Conservation (phyloP, 2,888 invertebrate species). For the Hypena proboscidalis region DNA sequence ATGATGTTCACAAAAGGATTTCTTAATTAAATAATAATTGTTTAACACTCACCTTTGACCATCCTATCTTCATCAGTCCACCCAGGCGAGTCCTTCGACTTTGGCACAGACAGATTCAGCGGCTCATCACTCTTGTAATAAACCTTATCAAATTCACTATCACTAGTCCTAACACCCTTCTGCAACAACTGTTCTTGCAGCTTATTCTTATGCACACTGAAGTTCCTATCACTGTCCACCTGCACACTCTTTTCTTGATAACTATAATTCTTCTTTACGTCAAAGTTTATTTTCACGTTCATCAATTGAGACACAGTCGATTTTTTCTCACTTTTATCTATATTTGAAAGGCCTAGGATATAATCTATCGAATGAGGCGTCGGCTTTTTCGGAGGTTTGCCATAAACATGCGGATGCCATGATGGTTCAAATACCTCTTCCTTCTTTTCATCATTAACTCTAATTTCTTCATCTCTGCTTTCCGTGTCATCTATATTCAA, state of each 20-base stretch:
- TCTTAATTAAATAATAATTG: too few relatives aligned
- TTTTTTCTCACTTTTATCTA: slow-evolving; percentile 48
- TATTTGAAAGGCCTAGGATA: slow-evolving; percentile 88
- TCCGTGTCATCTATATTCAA: slow-evolving; percentile 39
- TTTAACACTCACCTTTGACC: slow-evolving; percentile 61
- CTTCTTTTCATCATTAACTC: slow-evolving; percentile 42
- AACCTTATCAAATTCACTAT: slow-evolving; percentile 66
- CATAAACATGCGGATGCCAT: slow-evolving; percentile 97
- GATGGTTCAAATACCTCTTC: slow-evolving; percentile 69
- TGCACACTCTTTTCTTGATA: slow-evolving; percentile 64
- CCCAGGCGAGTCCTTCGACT: slow-evolving; percentile 70
- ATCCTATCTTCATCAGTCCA: slow-evolving; percentile 70
- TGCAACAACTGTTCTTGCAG: slow-evolving; percentile 77
- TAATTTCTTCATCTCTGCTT: slow-evolving; percentile 37
- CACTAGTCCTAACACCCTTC: slow-evolving; percentile 69
- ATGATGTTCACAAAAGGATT: too few relatives aligned
- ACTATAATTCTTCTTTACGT: slow-evolving; percentile 50
- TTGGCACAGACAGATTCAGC: slow-evolving; percentile 86
- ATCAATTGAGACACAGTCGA: slow-evolving; percentile 66
- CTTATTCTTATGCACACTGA: slow-evolving; percentile 71
- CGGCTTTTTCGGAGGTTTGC: slow-evolving; percentile 91
- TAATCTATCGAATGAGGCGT: slow-evolving; percentile 95
- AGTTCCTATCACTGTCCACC: slow-evolving; percentile 69
- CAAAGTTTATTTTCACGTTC: slow-evolving; percentile 69
- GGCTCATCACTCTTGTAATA: slow-evolving; percentile 77